Base-by-base conservation (phyloP, 1,140 invertebrate species). In the Druon quercuslanigerum region DNA sequence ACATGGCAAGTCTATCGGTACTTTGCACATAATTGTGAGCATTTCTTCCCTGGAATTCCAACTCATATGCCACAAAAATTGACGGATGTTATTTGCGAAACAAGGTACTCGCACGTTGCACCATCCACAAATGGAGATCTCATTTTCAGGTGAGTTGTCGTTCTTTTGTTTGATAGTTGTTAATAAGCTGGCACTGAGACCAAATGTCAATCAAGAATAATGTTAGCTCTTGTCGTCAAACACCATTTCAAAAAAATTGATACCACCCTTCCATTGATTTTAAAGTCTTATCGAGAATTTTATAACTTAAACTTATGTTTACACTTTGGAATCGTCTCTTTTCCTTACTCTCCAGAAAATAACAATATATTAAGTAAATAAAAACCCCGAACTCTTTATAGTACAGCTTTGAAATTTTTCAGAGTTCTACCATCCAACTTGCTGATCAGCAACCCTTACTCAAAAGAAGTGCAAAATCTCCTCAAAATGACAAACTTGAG, bases 1-100 rank as follows among this genome's bases (percentile, higher is more conserved):
- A 95, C 95, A 0, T 97, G 96, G 96, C 93, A 95, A 84, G 94
- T 96, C 16, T 96, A 97, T 85, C 92, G 95, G 46, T 97, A 97
- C 89, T 97, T 97, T 91, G 96, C 96, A 2, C 92, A 95, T 78
- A 93, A 96, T 84, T 97, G 96, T 89, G 92, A 90, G 3, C 91
- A 93, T 66, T 92, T 93, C 11, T 97, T 96, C 87, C 96, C 96
- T 0, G 92, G 93, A 16, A 88, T 96, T 2, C 92, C 93, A 4
- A 92, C 90, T 50, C 92, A 93, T 52, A 91, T 91, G 9, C 93
- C 94, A 3, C 88, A 89, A 77, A 93, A 92, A 57, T 87, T 97
- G 51, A 93, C 92, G 3, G 96, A 97, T 86, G 95, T 96, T 40
- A 94, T 96, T 79, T 97, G 96, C 90, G 95, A 95, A 78, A 92